Conservation (phyloP, 2,888 invertebrate genomes). For the Drosophila anomalata region DNA sequence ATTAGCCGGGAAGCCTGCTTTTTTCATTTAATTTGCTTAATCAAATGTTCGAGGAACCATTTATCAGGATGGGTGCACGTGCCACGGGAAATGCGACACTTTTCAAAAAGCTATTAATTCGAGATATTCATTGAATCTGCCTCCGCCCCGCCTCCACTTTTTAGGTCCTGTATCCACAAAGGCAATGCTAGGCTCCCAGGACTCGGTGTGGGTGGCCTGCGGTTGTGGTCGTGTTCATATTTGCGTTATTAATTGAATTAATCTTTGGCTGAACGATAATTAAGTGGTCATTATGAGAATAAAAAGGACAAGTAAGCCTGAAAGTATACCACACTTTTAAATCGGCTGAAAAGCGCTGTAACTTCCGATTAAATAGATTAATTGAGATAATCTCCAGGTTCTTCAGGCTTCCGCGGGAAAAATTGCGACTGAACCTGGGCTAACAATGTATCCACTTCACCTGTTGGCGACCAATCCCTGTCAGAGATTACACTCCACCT, state of each 20-base stretch:
- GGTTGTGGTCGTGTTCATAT: constrained; percentile 16
- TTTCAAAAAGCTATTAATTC: constrained; percentile 59
- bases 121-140: constrained; percentile 46
- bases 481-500: constrained; percentile 1
- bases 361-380: constrained; percentile 22
- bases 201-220: neutral
- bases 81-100: constrained; percentile 56
- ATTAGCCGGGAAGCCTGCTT: constrained; percentile 23
- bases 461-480: neutral
- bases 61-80: constrained; percentile 21
- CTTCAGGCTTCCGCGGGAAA: constrained; percentile 34
- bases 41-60: constrained; percentile 19
- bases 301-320: constrained; percentile 9
- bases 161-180: constrained; percentile 25
- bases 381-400: constrained; percentile 39
- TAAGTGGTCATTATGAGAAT: neutral
- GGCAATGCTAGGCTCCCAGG: constrained; percentile 26
- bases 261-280: constrained; percentile 15
- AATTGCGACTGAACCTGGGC: neutral
- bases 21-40: constrained; percentile 60
- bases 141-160: neutral
- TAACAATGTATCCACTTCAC: constrained; percentile 33
- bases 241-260: constrained; percentile 59
- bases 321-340: constrained; percentile 36
- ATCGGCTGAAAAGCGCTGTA: constrained; percentile 14